Conservation (phyloP, 2,797 vertebrate species). For the Atherinosoma microstoma region DNA sequence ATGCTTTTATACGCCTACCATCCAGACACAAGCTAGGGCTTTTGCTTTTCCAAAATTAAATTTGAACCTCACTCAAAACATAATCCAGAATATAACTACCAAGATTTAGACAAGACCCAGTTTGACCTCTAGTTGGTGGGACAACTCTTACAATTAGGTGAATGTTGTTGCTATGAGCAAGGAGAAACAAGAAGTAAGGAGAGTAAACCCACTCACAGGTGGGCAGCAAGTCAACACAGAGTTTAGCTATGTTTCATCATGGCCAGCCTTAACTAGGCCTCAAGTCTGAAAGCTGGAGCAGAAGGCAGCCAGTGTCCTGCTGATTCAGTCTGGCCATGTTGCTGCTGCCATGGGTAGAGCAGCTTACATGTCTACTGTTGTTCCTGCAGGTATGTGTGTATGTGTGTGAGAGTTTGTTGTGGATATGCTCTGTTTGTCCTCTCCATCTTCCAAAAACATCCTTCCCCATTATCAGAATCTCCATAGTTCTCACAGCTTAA, state of each 20-base stretch:
- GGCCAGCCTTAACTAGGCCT: constrained; percentile 18
- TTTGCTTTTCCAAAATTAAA: no score
- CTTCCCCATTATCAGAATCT: constrained; percentile 57
- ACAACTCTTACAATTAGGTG: not conserved
- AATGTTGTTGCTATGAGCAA: not conserved
- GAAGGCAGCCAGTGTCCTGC: constrained; percentile 35
- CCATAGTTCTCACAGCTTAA: constrained; percentile 57
- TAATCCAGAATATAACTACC: not conserved
- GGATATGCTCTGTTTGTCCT: constrained; percentile 15
- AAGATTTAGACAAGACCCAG: not conserved
- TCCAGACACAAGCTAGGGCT: no score
- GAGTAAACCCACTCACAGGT: constrained; percentile 4
- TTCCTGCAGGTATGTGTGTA: constrained; percentile 40
- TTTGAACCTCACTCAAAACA: no score
- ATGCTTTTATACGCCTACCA: no score
- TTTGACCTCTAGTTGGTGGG: not conserved
- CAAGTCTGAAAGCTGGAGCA: constrained; percentile 18
- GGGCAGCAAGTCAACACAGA: constrained; percentile 37
- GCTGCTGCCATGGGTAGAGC: constrained; percentile 37
- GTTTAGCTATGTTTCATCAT: constrained; percentile 48
- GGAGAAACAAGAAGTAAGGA: constrained; percentile 3
- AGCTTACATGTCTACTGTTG: constrained; percentile 35
- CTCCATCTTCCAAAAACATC: constrained; percentile 43
- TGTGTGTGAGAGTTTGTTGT: constrained; percentile 15
- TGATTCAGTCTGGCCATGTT: constrained; percentile 51